phyloP scores from a whole-genome alignment of 2,888 invertebrate species.

The Scrobipalpa costella region DNA sequence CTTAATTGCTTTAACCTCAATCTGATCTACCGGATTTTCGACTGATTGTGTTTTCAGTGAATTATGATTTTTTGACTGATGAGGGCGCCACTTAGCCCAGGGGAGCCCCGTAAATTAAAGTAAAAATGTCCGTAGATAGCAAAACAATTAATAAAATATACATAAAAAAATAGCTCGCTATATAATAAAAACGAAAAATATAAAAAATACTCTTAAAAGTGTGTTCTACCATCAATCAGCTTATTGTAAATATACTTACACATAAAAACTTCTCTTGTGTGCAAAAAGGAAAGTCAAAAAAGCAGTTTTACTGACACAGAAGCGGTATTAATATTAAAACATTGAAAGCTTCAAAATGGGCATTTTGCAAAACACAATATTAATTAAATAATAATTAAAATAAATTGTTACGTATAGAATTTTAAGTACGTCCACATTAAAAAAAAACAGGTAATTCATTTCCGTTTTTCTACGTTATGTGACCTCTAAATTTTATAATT shows the following conservation, averaged over 20 bases:
- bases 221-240: not conserved
- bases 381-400: not conserved
- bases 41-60: too few relatives aligned
- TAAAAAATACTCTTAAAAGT: not conserved
- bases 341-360: slow-evolving; percentile 73
- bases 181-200: not conserved
- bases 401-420: not conserved
- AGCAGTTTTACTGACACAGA: slow-evolving; percentile 55
- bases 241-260: slow-evolving; percentile 48
- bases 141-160: not conserved
- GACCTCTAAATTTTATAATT: not conserved
- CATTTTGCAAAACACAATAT: slow-evolving; percentile 50
- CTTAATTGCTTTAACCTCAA: too few relatives aligned
- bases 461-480: not conserved
- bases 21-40: too few relatives aligned
- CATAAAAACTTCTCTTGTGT: slow-evolving; percentile 52
- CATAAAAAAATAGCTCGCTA: not conserved
- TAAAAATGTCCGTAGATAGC: too few relatives aligned
- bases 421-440: not conserved
- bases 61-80: too few relatives aligned
- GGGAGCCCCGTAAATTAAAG: too few relatives aligned
- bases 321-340: slow-evolving; percentile 53
- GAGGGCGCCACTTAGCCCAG: too few relatives aligned
- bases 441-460: too few relatives aligned
- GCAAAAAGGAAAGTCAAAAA: slow-evolving; percentile 60